Base-by-base conservation (phyloP, 64 coral and sea anemone genomes). In the Hydrozoanthus tunicans region DNA sequence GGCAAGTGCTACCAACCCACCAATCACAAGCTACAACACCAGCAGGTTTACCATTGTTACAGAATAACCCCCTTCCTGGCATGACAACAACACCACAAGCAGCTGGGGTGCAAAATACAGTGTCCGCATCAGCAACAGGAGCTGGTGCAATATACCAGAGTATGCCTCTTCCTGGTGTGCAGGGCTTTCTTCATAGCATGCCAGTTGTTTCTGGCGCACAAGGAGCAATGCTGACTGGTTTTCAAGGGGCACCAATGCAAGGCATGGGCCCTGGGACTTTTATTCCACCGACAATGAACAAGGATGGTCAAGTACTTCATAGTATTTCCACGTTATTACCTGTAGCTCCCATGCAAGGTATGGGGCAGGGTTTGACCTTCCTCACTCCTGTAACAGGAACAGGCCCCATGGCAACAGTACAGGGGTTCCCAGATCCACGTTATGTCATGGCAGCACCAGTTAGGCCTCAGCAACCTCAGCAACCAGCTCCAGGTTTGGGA, bases 241-340 rank as follows among this genome's bases (percentile, higher is more conserved):
- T 96, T 25, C 92, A 90, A 61, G 86, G 86, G 7, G 69, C 95
- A 51, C 92, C 68, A 11, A 94, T 94, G 63, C 93, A 89, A 53
- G 93, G 93, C 4, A 83, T 94, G 79, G 86, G 90, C 54, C 73
- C 93, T 59, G 81, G 89, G 27, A 94, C 79, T 58, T 84, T 89
- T 71, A 91, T 94, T 63, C 86, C 93, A 57, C 88, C 86, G 56
- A 80, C 86, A 56, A 93, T 96, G 77, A 93, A 62, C 56, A 96
- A 92, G 32, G 95, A 96, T 73, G 95, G 95, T 3, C 95, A 96
- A 88, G 93, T 96, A 53, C 73, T 96, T 23, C 95, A 96, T 76
- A 96, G 91, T 68, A 93, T 96, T 26, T 92, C 92, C 12, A 96
- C 95, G 12, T 78, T 96, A 6, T 64, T 96, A 66, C 95, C 95